Base-by-base conservation (phyloP, 2,888 invertebrate species). In the Anticlea derivata region DNA sequence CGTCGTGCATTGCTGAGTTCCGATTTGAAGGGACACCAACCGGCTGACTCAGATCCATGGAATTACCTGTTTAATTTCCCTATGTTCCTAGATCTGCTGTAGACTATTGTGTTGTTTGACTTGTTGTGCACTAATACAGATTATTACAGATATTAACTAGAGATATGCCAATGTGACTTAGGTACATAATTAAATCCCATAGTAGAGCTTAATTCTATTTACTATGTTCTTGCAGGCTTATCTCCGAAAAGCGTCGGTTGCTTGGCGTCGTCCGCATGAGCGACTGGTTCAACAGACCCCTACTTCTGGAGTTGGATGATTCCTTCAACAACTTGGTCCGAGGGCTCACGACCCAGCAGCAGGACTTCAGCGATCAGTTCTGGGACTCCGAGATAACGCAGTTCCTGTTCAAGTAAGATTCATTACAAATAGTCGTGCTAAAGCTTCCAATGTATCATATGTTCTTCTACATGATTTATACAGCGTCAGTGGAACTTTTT, bases 301-400 rank as follows among this genome's bases (percentile, higher is more conserved):
- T 91, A 0, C 75, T 95, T 11, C 77, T 95, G 17, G 95, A 95
- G 72, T 83, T 93, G 37, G 91, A 90, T 12, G 85, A 93, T 56
- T 92, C 93, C 40, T 94, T 96, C 67, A 95, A 96, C 74, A 93
- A 94, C 54, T 88, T 97, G 45, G 91, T 94, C 0, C 88, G 96
- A 81, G 96, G 96, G 5, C 89, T 97, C 69, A 90, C 94, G 1
- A 94, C 94, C 7, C 97, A 97, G 73, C 94, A 94, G 0, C 93
- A 96, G 79, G 93, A 95, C 68, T 92, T 92, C 61, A 94, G 95
- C 53, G 97, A 97, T 78, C 94, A 93, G 59, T 96, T 92, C 80
- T 95, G 95, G 82, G 95, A 95, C 63, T 91, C 90, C 49, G 96
- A 96, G 88, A 95, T 96, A 50, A 86, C 86, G 7, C 83, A 87